Percentiles rank a stretch among this genome's conserved stretches.
Evolutionary conservation across 2,113 vertebrate species (phyloP).

Genomic region (Peucedramus taeniatus): DNA sequence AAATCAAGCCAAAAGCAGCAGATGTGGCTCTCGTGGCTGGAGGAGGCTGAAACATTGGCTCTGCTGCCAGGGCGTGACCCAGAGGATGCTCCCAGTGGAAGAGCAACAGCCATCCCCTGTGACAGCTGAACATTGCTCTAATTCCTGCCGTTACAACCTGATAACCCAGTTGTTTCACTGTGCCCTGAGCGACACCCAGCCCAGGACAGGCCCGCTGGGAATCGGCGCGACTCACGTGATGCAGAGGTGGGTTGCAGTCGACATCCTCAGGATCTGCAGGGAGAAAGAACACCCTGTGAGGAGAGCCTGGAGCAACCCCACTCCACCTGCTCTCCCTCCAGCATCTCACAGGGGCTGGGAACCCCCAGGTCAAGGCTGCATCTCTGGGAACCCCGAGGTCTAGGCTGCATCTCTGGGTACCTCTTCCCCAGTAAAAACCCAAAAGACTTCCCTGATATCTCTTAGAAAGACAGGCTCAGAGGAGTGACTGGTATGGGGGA

Average conservation of each 20-base stretch:
- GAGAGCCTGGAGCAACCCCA: neutral
- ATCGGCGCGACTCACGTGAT: slow-evolving; percentile 71
- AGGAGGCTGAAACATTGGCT: neutral
- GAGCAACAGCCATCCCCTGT: neutral
- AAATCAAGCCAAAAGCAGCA: neutral
- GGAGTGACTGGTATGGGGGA: fast-evolving
- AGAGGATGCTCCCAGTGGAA: neutral
- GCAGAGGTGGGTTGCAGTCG: slow-evolving; percentile 83
- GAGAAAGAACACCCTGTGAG: neutral
- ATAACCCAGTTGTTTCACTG: neutral
- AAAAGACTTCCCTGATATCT: neutral
- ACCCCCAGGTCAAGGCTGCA: neutral
- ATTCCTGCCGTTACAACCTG: neutral
- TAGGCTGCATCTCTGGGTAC: neutral
- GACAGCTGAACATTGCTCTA: neutral
- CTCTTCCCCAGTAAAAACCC: neutral
- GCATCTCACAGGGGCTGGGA: neutral
- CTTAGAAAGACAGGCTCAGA: neutral
- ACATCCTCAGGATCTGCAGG: slow-evolving; percentile 90
- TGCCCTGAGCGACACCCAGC: neutral
- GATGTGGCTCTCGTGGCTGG: neutral
- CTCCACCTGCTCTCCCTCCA: neutral
- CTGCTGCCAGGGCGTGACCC: fast-evolving
- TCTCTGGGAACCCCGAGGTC: neutral
- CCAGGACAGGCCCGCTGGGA: fast-evolving